These are phyloP conservation scores for Oryzias curvinotus DNA, from an alignment of 2,113 vertebrate genomes.

Conservation along the genomic window DNA sequence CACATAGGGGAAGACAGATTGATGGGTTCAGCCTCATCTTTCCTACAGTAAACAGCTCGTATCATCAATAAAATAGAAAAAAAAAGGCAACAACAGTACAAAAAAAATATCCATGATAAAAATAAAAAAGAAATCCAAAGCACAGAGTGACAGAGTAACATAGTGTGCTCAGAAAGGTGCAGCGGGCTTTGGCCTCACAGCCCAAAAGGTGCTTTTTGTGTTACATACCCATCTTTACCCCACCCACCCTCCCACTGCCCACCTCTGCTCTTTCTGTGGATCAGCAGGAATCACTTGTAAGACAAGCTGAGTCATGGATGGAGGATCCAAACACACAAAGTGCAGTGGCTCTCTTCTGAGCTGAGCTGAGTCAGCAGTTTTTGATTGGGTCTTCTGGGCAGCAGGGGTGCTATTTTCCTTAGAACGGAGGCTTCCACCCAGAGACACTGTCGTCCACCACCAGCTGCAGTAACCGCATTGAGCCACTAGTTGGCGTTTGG, in stretches of 20 bases:
- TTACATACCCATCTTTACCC: conserved; percentile 20
- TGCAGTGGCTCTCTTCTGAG: conserved; percentile 25
- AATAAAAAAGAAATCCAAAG: conserved; percentile 29
- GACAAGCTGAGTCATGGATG: conserved; percentile 11
- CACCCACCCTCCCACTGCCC: conserved; percentile 8
- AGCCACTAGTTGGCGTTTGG: conserved; percentile 30
- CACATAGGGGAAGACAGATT: conserved; percentile 13
- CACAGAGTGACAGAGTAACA: conserved; percentile 57
- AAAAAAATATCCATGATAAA: conserved; percentile 55
- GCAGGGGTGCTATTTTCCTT: background rate
- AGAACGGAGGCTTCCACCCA: conserved; percentile 23
- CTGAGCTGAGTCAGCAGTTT: conserved; percentile 26
- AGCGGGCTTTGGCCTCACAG: conserved; percentile 45
- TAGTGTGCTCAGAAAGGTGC: conserved; percentile 67
- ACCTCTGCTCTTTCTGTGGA: conserved; percentile 41
- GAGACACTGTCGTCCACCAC: conserved; percentile 15
- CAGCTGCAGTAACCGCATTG: conserved; percentile 22
- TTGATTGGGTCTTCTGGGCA: conserved; percentile 45
- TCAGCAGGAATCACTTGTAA: background rate
- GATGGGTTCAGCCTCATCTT: conserved; percentile 23
- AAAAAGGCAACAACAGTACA: conserved; percentile 61
- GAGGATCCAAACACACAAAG: conserved; percentile 20
- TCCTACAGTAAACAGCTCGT: conserved; percentile 60
- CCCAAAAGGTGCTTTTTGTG: conserved; percentile 68
- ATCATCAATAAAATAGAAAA: conserved; percentile 39